phyloP scores from a whole-genome alignment of 2,888 invertebrate genomes.

The Stenurella melanura region DNA sequence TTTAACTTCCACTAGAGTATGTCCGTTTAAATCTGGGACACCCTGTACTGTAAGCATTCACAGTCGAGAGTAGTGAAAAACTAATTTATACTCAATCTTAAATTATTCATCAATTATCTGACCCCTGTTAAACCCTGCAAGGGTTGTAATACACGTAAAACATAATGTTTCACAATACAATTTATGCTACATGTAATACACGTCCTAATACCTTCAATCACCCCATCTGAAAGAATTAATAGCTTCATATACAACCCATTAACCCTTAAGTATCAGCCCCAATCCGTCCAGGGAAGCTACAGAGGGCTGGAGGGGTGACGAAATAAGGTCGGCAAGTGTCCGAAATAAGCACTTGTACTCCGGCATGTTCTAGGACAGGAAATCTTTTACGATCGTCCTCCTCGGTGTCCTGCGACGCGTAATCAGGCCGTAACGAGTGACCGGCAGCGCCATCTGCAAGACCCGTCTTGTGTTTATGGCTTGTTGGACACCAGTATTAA shows the following conservation, averaged over 20 bases:
- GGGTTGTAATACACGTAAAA: background rate
- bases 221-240: conserved; percentile 38
- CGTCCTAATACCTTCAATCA: conserved; percentile 31
- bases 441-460: conserved; percentile 70
- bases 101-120: background rate
- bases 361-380: conserved; percentile 36
- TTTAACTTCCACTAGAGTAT: too few species aligned
- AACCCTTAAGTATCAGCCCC: conserved; percentile 36
- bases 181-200: conserved; percentile 18
- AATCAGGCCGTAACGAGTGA: conserved; percentile 72
- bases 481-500: conserved; percentile 73
- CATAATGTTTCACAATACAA: conserved; percentile 3
- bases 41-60: too few species aligned
- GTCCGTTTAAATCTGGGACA: too few species aligned
- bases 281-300: conserved; percentile 21
- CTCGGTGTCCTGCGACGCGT: conserved; percentile 61
- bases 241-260: conserved; percentile 30
- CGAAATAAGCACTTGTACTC: conserved; percentile 37
- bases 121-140: background rate
- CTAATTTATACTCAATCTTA: background rate
- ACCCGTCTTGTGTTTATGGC: conserved; percentile 73
- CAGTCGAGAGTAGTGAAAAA: too few species aligned
- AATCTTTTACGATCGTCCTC: conserved; percentile 52
- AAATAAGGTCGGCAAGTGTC: conserved; percentile 37
- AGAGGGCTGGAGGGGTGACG: conserved; percentile 10